These are phyloP conservation scores for Corella eumyota DNA, from an alignment of 23 tunicate species.

Conservation along the genomic window DNA sequence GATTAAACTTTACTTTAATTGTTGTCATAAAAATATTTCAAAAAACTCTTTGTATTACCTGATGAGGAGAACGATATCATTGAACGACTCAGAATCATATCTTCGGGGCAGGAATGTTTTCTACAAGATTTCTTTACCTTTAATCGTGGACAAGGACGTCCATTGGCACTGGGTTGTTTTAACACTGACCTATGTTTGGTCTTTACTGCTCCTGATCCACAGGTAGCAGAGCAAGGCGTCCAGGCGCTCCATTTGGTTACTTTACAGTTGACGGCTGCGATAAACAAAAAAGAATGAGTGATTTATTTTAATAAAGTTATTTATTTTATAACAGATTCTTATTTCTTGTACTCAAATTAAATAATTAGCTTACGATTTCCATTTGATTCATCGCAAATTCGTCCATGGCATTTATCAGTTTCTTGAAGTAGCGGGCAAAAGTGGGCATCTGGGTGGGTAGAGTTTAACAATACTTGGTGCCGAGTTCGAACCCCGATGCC, in stretches of 20 bases:
- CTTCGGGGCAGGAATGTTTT: conserved; percentile 42
- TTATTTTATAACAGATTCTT: too few relatives aligned
- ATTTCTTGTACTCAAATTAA: too few relatives aligned
- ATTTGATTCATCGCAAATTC: conserved; percentile 21
- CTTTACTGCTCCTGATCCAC: conserved; percentile 47
- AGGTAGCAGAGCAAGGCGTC: conserved; percentile 77
- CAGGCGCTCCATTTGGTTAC: conserved; percentile 76
- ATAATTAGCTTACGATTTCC: too few relatives aligned
- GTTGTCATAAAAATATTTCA: too few relatives aligned
- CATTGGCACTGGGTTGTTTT: conserved; percentile 34
- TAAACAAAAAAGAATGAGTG: not conserved
- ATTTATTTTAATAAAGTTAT: too few relatives aligned
- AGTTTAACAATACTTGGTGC: conserved; percentile 28
- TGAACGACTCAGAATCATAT: too few relatives aligned
- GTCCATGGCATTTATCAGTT: conserved; percentile 53
- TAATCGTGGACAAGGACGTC: conserved; percentile 50
- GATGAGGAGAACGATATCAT: too few relatives aligned
- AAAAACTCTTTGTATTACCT: not conserved
- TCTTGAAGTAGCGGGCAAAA: conserved; percentile 57
- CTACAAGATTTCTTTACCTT: conserved; percentile 35
- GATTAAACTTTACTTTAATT: too few relatives aligned
- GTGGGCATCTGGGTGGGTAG: conserved; percentile 31
- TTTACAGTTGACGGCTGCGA: conserved; percentile 47
- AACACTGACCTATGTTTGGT: conserved; percentile 29
- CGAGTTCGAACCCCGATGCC: conserved; percentile 52